Evolutionary conservation across 1,140 invertebrate species (phyloP).

Genomic region (Papilio glaucus): DNA sequence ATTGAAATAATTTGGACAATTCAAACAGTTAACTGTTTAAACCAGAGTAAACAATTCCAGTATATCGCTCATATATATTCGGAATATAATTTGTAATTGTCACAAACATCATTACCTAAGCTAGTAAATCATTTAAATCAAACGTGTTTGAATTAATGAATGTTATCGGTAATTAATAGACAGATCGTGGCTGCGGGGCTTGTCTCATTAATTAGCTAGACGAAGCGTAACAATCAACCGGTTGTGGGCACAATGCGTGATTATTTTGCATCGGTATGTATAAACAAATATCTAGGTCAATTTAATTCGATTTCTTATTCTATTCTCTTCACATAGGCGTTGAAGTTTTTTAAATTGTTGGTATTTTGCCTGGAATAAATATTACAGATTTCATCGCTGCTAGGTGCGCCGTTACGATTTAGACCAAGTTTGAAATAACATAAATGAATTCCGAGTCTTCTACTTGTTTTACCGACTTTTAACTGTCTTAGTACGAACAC

Average conservation of each 20-base stretch:
- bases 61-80: neutral
- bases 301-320: neutral
- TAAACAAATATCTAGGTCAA: constrained; percentile 14
- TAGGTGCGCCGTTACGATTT: no score
- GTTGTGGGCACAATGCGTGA: constrained; percentile 22
- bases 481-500: no score
- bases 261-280: neutral
- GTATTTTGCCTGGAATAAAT: no score
- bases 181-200: constrained; percentile 24
- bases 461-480: no score
- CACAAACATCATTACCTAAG: constrained; percentile 19
- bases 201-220: constrained; percentile 21
- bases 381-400: no score
- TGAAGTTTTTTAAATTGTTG: neutral
- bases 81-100: constrained; percentile 10
- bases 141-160: constrained; percentile 24
- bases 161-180: constrained; percentile 25
- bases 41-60: neutral
- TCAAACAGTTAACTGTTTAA: neutral
- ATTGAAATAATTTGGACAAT: neutral
- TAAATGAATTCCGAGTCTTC: no score
- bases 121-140: constrained; percentile 22
- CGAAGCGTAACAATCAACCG: constrained; percentile 21
- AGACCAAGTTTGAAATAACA: no score
- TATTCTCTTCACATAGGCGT: neutral